Conservation (phyloP, 2,113 vertebrate species). For the Myrmecobius fasciatus region DNA sequence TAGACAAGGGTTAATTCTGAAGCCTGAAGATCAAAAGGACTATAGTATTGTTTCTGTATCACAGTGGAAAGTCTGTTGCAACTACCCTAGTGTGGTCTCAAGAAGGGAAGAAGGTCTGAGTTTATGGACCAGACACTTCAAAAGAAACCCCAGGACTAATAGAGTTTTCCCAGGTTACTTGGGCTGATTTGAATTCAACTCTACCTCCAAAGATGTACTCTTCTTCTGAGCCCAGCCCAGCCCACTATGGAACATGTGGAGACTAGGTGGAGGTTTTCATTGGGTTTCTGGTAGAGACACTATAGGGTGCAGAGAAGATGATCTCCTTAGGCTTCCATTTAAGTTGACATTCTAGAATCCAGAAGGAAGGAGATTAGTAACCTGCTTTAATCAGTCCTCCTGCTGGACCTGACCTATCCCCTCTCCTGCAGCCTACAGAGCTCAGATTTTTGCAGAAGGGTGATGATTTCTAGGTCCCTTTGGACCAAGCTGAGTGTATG, state of each 20-base stretch:
- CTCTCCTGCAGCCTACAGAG: neutral
- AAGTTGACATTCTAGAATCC: neutral
- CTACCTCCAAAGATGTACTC: neutral
- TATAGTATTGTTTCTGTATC: neutral
- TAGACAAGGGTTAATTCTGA: neutral
- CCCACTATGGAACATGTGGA: neutral
- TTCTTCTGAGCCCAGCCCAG: neutral
- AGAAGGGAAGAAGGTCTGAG: neutral
- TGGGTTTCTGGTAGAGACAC: neutral
- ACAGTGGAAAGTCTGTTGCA: neutral
- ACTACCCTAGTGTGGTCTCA: neutral
- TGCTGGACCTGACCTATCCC: neutral
- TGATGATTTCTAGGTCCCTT: neutral
- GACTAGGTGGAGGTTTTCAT: neutral
- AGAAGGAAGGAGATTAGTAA: conserved; percentile 10
- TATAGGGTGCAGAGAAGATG: neutral
- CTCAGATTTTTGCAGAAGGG: neutral
- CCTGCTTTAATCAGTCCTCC: conserved; percentile 4
- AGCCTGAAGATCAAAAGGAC: neutral
- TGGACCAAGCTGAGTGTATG: neutral
- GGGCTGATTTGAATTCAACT: neutral
- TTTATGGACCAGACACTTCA: neutral
- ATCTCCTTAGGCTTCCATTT: neutral
- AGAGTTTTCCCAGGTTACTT: neutral
- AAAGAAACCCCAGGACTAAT: neutral